Conservation (phyloP, 2,113 vertebrate genomes). For the Petromus typicus region DNA sequence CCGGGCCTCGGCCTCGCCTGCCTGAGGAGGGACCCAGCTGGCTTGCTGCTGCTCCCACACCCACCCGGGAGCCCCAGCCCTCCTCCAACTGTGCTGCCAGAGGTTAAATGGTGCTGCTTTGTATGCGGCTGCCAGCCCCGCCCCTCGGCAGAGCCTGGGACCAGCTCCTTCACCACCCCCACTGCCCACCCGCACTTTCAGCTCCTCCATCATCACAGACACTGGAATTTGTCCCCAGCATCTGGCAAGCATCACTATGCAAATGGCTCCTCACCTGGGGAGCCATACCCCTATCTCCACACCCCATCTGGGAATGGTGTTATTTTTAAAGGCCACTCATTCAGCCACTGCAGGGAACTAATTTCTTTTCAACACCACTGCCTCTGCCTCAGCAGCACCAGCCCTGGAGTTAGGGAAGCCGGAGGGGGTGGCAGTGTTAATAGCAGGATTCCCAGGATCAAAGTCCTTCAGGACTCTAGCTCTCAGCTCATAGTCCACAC, state of each 20-base stretch:
- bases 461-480: conserved; percentile 79
- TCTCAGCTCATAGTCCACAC: conserved; percentile 80
- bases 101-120: background rate
- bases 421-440: background rate
- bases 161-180: background rate
- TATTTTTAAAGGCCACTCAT: conserved; percentile 80
- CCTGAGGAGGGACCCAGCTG: background rate
- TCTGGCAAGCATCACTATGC: conserved; percentile 82
- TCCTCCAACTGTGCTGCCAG: fast-evolving
- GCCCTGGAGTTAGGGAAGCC: background rate
- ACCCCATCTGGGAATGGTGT: conserved; percentile 70
- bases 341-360: conserved; percentile 67
- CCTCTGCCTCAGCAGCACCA: background rate
- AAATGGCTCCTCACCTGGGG: conserved; percentile 75
- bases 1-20: background rate
- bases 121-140: background rate
- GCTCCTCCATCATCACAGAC: conserved; percentile 75
- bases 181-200: conserved; percentile 30
- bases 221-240: conserved; percentile 80
- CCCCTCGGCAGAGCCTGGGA: fast-evolving
- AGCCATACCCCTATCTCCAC: conserved; percentile 78
- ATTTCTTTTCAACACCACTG: conserved; percentile 60
- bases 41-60: background rate
- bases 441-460: conserved; percentile 61
- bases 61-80: background rate